Evolutionary conservation across 2,113 vertebrate species (phyloP).

Genomic region (Recurvirostra avosetta): DNA sequence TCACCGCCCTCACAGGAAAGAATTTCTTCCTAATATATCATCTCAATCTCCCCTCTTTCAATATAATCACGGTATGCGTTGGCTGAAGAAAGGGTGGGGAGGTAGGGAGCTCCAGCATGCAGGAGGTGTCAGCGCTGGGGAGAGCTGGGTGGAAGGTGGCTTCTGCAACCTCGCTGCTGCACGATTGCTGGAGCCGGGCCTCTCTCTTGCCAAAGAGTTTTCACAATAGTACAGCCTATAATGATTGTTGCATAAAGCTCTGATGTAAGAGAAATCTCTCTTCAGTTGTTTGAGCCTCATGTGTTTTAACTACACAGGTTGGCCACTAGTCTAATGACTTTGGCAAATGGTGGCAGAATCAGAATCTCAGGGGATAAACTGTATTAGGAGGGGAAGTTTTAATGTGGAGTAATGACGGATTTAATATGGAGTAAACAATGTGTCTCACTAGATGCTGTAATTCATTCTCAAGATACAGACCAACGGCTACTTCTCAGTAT

Average conservation of each 20-base stretch:
- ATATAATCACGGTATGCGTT: accelerated
- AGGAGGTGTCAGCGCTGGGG: background rate
- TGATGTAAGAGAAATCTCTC: no score
- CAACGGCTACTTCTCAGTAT: background rate
- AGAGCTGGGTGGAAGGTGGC: background rate
- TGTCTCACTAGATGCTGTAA: background rate
- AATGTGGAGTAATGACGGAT: background rate
- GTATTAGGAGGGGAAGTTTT: background rate
- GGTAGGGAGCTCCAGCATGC: background rate
- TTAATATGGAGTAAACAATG: accelerated
- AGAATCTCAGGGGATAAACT: background rate
- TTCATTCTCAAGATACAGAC: background rate
- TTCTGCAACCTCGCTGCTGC: background rate
- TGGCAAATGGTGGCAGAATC: no score
- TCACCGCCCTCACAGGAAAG: background rate
- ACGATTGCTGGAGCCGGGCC: background rate
- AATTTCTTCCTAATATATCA: background rate
- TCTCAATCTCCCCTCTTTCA: background rate
- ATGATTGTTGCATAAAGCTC: background rate
- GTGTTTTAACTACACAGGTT: no score
- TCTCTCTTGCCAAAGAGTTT: background rate
- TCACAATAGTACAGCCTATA: accelerated
- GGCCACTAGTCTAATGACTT: no score
- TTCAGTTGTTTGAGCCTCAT: accelerated
- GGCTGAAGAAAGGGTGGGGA: background rate